Percentiles rank a stretch among this genome's conserved stretches.
Conservation (phyloP, 2,113 vertebrate species). For the Chamaetylas fuelleborni region DNA sequence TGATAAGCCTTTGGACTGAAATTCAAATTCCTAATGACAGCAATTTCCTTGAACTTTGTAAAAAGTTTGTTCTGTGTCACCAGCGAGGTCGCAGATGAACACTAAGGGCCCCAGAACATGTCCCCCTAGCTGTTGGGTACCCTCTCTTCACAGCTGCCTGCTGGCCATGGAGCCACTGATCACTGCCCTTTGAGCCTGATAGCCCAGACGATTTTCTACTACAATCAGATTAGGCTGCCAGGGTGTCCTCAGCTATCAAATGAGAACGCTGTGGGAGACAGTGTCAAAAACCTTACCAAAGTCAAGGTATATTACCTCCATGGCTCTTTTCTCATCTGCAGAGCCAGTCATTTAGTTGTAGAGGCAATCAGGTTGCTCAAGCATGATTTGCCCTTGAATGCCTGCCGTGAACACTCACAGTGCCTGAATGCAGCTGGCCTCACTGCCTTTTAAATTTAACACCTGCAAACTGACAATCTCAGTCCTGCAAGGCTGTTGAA, state of each 20-base stretch:
- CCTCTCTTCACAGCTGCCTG: background rate
- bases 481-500: slow-evolving; percentile 46
- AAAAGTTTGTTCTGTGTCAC: background rate
- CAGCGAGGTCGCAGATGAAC: background rate
- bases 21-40: background rate
- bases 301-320: slow-evolving; percentile 60
- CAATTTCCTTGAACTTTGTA: background rate
- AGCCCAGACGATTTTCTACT: background rate
- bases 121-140: background rate
- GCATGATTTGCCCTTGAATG: slow-evolving; percentile 55
- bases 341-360: slow-evolving; percentile 11
- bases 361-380: slow-evolving; percentile 51
- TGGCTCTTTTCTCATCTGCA: background rate
- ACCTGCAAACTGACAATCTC: slow-evolving; percentile 49
- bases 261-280: slow-evolving; percentile 23
- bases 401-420: background rate
- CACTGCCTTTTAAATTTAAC: slow-evolving; percentile 53
- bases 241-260: background rate
- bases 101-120: rapidly evolving
- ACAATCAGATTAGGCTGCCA: background rate
- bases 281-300: slow-evolving; percentile 49
- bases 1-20: background rate
- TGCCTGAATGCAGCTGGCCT: slow-evolving; percentile 44
- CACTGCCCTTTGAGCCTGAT: background rate
- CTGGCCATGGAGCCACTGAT: background rate